phyloP scores from a whole-genome alignment of 2,888 invertebrate species.

The Boloria euphrosyne region DNA sequence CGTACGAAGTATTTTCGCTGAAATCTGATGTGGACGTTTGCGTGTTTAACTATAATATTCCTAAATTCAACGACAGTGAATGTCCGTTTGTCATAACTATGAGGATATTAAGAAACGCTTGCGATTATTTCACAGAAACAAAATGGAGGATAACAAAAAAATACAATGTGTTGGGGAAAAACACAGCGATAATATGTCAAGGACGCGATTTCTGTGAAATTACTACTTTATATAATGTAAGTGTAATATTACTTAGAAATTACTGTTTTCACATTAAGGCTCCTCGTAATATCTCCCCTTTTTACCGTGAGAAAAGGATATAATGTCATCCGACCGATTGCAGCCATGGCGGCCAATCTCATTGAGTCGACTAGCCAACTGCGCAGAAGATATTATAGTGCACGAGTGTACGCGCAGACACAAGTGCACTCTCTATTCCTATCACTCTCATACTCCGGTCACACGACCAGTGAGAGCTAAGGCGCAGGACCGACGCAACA shows the following conservation, averaged over 20 bases:
- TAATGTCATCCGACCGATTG: too few species aligned
- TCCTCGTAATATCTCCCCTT: too few species aligned
- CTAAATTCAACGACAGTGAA: slow-evolving; percentile 42
- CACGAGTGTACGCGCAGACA: too few species aligned
- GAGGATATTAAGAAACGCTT: slow-evolving; percentile 48
- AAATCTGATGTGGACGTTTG: slow-evolving; percentile 49
- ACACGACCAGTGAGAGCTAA: too few species aligned
- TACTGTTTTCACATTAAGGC: too few species aligned
- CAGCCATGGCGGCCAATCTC: too few species aligned
- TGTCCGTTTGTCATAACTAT: slow-evolving; percentile 46
- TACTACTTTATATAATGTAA: slow-evolving; percentile 57
- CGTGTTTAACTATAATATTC: slow-evolving; percentile 45
- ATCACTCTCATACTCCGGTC: too few species aligned
- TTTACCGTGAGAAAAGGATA: too few species aligned
- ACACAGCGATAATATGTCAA: slow-evolving; percentile 50
- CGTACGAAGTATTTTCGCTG: slow-evolving; percentile 58
- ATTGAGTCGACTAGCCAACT: too few species aligned
- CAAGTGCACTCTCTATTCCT: too few species aligned
- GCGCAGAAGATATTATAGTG: too few species aligned
- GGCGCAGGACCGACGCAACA: too few species aligned
- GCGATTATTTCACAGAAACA: slow-evolving; percentile 62
- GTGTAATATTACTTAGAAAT: slow-evolving; percentile 19
- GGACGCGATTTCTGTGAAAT: slow-evolving; percentile 56
- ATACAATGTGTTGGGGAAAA: slow-evolving; percentile 44
- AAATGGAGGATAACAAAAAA: slow-evolving; percentile 49